A percentile compares a stretch with the other conserved stretches of the same genome.
phyloP scores from a whole-genome alignment of 2,888 invertebrate species.

The Cerastoderma edule region DNA sequence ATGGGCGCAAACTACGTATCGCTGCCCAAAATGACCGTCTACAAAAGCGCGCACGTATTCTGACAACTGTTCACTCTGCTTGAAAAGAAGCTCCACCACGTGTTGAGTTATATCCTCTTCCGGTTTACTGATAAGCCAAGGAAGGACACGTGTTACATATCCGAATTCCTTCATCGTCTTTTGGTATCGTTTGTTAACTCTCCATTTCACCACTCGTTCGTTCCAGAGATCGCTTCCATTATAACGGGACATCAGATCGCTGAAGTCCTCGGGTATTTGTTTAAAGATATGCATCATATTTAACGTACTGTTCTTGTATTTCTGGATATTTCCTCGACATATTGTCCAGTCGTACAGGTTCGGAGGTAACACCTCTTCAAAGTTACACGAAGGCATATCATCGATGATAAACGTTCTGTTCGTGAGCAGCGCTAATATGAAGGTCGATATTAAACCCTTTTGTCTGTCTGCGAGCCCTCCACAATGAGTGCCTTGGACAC shows the following conservation, averaged over 20 bases:
- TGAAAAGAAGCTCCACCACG: conserved; percentile 27
- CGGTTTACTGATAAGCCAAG: conserved; percentile 18
- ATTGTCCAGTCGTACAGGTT: conserved; percentile 35
- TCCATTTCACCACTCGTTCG: not conserved
- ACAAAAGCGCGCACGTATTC: conserved; percentile 2
- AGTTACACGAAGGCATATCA: conserved; percentile 25
- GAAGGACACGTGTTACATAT: not conserved
- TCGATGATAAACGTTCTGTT: conserved; percentile 35
- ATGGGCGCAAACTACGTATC: conserved; percentile 38
- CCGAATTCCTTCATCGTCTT: conserved; percentile 1
- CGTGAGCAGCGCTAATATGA: conserved; percentile 29
- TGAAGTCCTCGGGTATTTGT: not conserved
- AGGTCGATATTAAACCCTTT: conserved; percentile 38
- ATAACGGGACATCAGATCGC: not conserved
- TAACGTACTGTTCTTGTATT: not conserved
- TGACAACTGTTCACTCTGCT: not conserved
- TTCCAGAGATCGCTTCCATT: conserved; percentile 9
- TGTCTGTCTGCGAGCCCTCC: conserved; percentile 45
- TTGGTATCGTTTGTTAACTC: not conserved
- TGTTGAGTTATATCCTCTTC: conserved; percentile 11
- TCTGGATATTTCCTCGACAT: conserved; percentile 15
- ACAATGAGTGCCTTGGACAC: conserved; percentile 11
- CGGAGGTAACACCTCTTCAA: conserved; percentile 19
- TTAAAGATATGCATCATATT: not conserved
- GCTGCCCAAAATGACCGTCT: not conserved